phyloP scores from a whole-genome alignment of 2,797 vertebrate species.

The Pangasius djambal region DNA sequence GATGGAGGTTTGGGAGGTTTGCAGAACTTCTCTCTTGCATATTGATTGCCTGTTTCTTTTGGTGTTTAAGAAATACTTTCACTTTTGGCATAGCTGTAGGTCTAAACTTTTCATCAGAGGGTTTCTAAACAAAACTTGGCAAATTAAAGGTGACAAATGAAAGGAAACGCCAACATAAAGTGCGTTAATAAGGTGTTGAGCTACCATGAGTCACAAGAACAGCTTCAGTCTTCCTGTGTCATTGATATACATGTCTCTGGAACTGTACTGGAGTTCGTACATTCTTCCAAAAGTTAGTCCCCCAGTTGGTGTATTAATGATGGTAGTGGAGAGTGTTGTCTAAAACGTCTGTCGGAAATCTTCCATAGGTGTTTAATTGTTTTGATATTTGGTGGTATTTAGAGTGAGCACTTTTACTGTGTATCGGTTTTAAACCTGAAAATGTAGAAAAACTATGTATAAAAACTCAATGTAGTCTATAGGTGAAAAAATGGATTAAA shows the following conservation, averaged over 20 bases:
- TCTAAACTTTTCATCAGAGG: not conserved
- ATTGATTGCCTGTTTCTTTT: slow-evolving; percentile 35
- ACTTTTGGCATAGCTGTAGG: not conserved
- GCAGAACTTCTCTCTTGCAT: slow-evolving; percentile 34
- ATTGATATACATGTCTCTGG: not conserved
- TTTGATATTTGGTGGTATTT: not conserved
- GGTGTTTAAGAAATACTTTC: not conserved
- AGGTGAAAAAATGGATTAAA: not conserved
- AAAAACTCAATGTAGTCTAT: not conserved
- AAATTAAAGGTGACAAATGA: not conserved
- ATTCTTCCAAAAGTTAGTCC: not conserved
- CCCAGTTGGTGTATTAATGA: not conserved
- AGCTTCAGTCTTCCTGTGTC: no score
- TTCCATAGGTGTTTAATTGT: no score
- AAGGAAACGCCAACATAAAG: not conserved
- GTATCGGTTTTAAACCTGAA: not conserved
- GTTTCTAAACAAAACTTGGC: not conserved
- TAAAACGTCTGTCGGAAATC: not conserved
- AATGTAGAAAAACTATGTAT: not conserved
- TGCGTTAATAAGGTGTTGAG: not conserved
- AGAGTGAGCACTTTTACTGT: not conserved
- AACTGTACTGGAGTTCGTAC: not conserved
- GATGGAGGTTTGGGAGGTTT: slow-evolving; percentile 18
- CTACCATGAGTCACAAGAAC: no score
- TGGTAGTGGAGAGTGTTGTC: not conserved